Evolutionary conservation across 2,797 vertebrate genomes (phyloP).

Genomic region (Melanitta fusca): DNA sequence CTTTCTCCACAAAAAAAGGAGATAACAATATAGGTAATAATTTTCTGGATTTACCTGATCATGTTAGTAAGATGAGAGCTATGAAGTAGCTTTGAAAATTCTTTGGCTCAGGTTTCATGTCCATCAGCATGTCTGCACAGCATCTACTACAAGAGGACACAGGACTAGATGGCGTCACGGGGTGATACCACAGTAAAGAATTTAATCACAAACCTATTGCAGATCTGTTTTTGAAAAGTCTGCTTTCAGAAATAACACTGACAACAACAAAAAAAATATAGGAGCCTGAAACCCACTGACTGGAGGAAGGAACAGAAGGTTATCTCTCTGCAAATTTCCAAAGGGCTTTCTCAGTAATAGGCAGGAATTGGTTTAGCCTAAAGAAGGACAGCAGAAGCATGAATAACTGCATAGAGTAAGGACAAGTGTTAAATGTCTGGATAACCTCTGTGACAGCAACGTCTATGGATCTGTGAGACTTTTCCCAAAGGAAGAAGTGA

Average conservation of each 20-base stretch:
- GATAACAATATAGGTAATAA: neutral
- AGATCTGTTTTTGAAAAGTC: neutral
- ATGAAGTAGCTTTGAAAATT: neutral
- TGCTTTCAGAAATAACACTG: neutral
- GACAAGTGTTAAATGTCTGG: neutral
- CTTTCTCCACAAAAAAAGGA: neutral
- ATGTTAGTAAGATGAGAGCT: rapidly evolving
- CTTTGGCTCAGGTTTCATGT: neutral
- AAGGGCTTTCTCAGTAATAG: neutral
- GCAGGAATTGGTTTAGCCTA: neutral
- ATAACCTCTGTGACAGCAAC: neutral
- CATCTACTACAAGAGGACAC: neutral
- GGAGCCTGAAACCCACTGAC: neutral
- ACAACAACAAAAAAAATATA: neutral
- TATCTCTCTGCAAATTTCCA: neutral
- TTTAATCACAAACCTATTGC: neutral
- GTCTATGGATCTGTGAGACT: neutral
- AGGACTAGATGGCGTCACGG: neutral
- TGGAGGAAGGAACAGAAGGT: neutral
- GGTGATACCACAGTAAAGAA: neutral
- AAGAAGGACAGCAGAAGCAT: neutral
- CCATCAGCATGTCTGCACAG: rapidly evolving
- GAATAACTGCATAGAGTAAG: neutral
- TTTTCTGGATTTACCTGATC: neutral
- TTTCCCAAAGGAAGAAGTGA: neutral